A percentile compares a stretch with the other conserved stretches of the same genome.
Evolutionary conservation across 1,140 invertebrate species (phyloP).

Genomic region (Ectropis grisescens): DNA sequence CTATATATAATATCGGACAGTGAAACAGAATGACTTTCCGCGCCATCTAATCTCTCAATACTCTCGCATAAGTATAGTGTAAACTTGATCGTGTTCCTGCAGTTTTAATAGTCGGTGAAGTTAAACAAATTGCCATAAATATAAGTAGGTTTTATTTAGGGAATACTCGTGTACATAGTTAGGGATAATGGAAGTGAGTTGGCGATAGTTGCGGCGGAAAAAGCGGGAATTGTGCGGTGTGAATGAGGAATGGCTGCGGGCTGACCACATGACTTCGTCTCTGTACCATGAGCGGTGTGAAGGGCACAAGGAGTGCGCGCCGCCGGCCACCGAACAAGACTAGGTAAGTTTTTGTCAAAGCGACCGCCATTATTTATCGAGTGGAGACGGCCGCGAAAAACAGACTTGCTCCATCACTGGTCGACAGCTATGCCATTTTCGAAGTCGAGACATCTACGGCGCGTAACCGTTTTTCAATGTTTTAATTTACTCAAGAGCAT

Average conservation of each 20-base stretch:
- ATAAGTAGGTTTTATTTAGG: constrained; percentile 65
- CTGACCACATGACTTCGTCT: too few relatives aligned
- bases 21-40: constrained; percentile 46
- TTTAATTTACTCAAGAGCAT: constrained; percentile 61
- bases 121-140: constrained; percentile 69
- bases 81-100: constrained; percentile 68
- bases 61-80: constrained; percentile 67
- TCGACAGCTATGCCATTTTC: constrained; percentile 58
- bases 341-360: constrained; percentile 69
- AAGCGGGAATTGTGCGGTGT: constrained; percentile 50
- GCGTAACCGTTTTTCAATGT: constrained; percentile 54
- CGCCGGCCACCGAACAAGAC: constrained; percentile 59
- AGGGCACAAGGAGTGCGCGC: constrained; percentile 36
- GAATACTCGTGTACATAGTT: constrained; percentile 63
- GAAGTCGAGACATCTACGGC: constrained; percentile 54
- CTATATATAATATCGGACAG: constrained; percentile 38
- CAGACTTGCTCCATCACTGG: constrained; percentile 53
- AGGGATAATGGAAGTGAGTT: constrained; percentile 54
- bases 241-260: too few relatives aligned
- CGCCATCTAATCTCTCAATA: constrained; percentile 60
- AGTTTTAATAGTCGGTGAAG: constrained; percentile 66
- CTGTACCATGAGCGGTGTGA: constrained; percentile 14
- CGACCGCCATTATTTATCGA: constrained; percentile 65
- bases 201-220: constrained; percentile 49
- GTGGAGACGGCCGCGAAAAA: constrained; percentile 67